These are phyloP conservation scores for Littorina saxatilis DNA, from an alignment of 1,140 invertebrate species.

Conservation along the genomic window DNA sequence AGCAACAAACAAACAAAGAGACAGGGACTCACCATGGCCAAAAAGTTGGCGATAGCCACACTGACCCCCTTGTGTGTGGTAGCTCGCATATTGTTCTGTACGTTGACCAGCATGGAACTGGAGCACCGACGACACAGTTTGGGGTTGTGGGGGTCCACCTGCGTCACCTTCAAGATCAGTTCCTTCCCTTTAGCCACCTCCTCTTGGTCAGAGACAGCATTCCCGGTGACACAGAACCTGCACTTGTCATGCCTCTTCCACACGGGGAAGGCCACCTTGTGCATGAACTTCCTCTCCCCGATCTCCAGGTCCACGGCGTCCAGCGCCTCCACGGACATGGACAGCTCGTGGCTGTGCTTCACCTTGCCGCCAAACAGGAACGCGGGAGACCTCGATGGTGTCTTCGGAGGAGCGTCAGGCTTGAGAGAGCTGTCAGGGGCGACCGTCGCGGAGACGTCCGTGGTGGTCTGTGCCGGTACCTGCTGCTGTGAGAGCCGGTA, in stretches of 20 bases:
- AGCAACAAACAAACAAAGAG: background rate
- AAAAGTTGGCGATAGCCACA: conserved; percentile 31
- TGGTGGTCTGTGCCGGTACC: background rate
- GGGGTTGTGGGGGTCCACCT: background rate
- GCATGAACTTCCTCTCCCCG: conserved; percentile 24
- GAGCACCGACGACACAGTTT: conserved; percentile 31
- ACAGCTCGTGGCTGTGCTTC: background rate
- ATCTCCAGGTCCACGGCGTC: conserved; percentile 30
- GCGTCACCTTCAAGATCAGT: background rate
- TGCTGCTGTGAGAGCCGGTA: background rate
- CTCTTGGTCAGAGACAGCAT: background rate
- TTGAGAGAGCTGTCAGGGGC: background rate
- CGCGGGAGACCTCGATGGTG: too few species aligned
- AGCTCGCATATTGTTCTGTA: conserved; percentile 30
- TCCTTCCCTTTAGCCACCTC: background rate
- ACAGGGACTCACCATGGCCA: conserved; percentile 32
- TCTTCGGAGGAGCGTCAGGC: too few species aligned
- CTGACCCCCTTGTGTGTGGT: conserved; percentile 13
- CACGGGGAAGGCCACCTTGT: conserved; percentile 17
- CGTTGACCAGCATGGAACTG: conserved; percentile 11
- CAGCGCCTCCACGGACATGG: conserved; percentile 30
- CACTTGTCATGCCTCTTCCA: conserved; percentile 35
- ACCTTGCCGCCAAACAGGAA: background rate
- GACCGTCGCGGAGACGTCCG: background rate
- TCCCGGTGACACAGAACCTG: conserved; percentile 21